Evolutionary conservation across 2,113 vertebrate species (phyloP), one percentile per base, ranked within the genome.

Genomic region (Oophaga pumilio): DNA sequence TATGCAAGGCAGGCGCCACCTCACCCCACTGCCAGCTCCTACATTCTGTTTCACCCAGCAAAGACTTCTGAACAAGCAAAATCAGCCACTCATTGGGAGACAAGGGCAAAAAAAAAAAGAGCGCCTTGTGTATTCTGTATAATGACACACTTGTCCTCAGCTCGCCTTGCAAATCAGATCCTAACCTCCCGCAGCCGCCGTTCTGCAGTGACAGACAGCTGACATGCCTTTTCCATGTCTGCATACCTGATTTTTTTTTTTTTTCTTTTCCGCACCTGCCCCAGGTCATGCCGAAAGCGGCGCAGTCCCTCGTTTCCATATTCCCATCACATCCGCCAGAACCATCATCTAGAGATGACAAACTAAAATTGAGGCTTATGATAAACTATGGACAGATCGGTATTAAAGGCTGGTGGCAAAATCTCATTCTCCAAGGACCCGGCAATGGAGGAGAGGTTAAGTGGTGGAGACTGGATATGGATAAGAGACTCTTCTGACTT

Each of bases 1-100:
- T 88, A 88, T 88, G 86, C 86, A 76, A 24, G 86, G 17, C 86
- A 83, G 86, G 79, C 86, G 86, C 86, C 86, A 76, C 69, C 59
- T 88, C 86, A 13, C 86, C 86, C 86, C 80, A 88, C 69, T 53
- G 80, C 79, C 79, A 88, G 57, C 57, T 28, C 80, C 81, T 50
- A 66, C 79, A 82, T 88, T 88, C 86, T 79, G 14, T 14, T 28
- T 76, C 79, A 28, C 79, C 86, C 86, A 22, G 80, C 69, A 82
- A 88, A 88, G 53, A 62, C 53, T 57, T 49, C 18, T 49, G 26
- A 87, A 87, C 53, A 87, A 87, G 56, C 22, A 74, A 20, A 73
- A 83, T 76, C 71, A 76, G 56, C 79, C 68, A 13, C 86, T 74
- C 49, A 50, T 52, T 64, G 56, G 33, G 86, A 68, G 82, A 73